Evolutionary conservation across 2,113 vertebrate genomes (phyloP).

Genomic region (Nothobranchius furzeri): DNA sequence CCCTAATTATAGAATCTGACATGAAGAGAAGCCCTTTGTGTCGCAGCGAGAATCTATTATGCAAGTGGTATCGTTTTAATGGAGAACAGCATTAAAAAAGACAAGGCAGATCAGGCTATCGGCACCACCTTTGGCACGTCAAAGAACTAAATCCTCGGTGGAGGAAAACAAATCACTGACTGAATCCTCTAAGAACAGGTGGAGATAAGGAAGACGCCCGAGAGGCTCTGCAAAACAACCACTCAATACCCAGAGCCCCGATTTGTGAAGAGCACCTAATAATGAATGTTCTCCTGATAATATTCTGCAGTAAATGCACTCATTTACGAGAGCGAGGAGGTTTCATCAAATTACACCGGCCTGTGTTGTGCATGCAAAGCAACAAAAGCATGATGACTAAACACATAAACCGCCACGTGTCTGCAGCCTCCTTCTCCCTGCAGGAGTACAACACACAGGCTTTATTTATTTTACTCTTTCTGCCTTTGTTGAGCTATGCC

Average conservation of each 20-base stretch:
- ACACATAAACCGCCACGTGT: slow-evolving; percentile 26
- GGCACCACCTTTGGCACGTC: slow-evolving; percentile 24
- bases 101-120: slow-evolving; percentile 17
- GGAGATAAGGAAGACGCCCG: slow-evolving; percentile 52
- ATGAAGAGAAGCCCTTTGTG: not conserved
- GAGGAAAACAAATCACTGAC: slow-evolving; percentile 54
- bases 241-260: slow-evolving; percentile 47
- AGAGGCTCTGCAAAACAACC: slow-evolving; percentile 41
- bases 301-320: slow-evolving; percentile 49
- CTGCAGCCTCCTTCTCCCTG: slow-evolving; percentile 5
- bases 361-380: slow-evolving; percentile 44
- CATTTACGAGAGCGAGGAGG: slow-evolving; percentile 40
- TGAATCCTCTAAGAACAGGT: slow-evolving; percentile 31
- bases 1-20: not conserved
- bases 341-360: slow-evolving; percentile 45
- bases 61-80: slow-evolving; percentile 39
- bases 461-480: not conserved
- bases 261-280: slow-evolving; percentile 37
- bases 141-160: slow-evolving; percentile 31
- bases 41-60: slow-evolving; percentile 25
- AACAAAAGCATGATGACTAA: slow-evolving; percentile 38
- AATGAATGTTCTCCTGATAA: slow-evolving; percentile 61
- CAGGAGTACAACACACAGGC: not conserved
- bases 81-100: slow-evolving; percentile 1
- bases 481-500: slow-evolving; percentile 21